phyloP scores from a whole-genome alignment of 1,140 invertebrate species.

The Ridgeia piscesae region DNA sequence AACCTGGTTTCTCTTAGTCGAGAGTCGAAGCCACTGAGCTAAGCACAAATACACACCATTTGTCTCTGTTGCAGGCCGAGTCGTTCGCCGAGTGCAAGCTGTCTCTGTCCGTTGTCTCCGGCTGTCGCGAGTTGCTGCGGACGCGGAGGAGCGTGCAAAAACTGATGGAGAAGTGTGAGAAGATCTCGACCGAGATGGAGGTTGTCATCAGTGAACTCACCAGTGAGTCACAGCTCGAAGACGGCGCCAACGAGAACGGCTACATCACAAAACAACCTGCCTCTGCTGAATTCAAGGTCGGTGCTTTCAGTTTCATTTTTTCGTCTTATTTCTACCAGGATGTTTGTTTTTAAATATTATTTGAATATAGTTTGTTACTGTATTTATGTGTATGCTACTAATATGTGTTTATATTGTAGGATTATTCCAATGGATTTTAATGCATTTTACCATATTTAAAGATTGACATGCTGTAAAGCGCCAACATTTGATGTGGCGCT shows the following conservation, averaged over 20 bases:
- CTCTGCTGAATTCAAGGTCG: slow-evolving; percentile 48
- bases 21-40: too few relatives aligned
- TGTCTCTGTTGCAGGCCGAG: slow-evolving; percentile 41
- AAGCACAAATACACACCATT: not conserved
- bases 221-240: slow-evolving; percentile 30
- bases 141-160: slow-evolving; percentile 56
- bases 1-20: too few relatives aligned
- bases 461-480: too few relatives aligned
- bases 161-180: slow-evolving; percentile 62
- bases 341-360: too few relatives aligned
- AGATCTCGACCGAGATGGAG: slow-evolving; percentile 58
- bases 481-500: too few relatives aligned
- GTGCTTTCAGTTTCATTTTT: not conserved
- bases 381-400: too few relatives aligned
- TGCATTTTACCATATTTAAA: too few relatives aligned
- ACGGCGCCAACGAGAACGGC: slow-evolving; percentile 37
- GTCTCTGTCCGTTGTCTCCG: slow-evolving; percentile 55
- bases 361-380: too few relatives aligned
- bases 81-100: slow-evolving; percentile 53
- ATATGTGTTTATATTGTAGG: too few relatives aligned
- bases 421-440: too few relatives aligned
- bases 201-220: slow-evolving; percentile 56
- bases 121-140: slow-evolving; percentile 57
- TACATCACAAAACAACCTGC: slow-evolving; percentile 58
- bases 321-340: too few relatives aligned